These are phyloP conservation scores for Drosophila lini DNA, from an alignment of 1,140 invertebrate species.

Conservation along the genomic window DNA sequence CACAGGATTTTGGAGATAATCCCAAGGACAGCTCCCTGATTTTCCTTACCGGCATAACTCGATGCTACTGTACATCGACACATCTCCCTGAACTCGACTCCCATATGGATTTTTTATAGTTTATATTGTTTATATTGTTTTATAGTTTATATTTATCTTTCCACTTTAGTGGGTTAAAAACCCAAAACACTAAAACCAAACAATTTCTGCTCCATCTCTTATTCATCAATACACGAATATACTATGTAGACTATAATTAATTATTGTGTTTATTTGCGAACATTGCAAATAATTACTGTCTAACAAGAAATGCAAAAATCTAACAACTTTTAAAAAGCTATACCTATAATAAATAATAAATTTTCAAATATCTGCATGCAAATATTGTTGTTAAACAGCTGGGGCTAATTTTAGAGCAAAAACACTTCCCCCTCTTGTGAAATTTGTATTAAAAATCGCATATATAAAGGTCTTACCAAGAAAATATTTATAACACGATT, in stretches of 20 bases:
- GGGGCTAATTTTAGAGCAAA: conserved; percentile 15
- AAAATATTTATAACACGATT: neutral
- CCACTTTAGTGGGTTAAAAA: neutral
- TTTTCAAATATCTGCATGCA: neutral
- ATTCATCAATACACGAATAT: neutral
- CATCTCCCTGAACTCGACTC: conserved; percentile 96
- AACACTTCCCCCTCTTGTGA: conserved; percentile 5
- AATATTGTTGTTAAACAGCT: neutral
- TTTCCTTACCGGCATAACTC: conserved; percentile 96
- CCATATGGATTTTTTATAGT: conserved; percentile 89
- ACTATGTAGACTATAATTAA: neutral
- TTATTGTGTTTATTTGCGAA: conserved; percentile 1
- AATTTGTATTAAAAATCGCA: neutral
- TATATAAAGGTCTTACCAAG: conserved; percentile 1
- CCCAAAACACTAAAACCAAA: neutral
- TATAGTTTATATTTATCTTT: neutral
- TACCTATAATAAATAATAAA: neutral
- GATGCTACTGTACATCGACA: conserved; percentile 94
- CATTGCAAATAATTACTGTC: neutral
- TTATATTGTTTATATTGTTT: neutral
- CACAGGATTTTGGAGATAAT: conserved; percentile 98
- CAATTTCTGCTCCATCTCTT: neutral
- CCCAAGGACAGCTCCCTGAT: conserved; percentile 98
- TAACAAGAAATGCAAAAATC: neutral
- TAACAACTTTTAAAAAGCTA: neutral